These are phyloP conservation scores for Parnassius apollo DNA, from an alignment of 2,888 invertebrate genomes.

Conservation along the genomic window DNA sequence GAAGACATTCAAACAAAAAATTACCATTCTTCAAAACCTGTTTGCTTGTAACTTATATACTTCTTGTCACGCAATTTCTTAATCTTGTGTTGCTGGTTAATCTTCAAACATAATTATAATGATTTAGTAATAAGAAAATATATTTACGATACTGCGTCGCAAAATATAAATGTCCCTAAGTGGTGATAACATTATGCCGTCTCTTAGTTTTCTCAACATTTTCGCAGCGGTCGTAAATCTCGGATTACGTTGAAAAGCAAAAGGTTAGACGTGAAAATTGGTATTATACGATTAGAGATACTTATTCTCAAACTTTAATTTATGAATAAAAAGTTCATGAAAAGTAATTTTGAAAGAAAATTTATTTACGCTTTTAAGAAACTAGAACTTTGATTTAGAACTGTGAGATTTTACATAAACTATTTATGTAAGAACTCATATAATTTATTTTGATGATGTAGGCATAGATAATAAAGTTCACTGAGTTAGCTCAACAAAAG, in stretches of 20 bases:
- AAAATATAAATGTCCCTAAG: slow-evolving; percentile 18
- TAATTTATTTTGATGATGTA: too few relatives aligned
- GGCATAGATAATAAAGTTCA: too few relatives aligned
- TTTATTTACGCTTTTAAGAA: neutral
- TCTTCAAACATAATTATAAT: neutral
- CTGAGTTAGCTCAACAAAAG: too few relatives aligned
- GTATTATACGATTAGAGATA: slow-evolving; percentile 17
- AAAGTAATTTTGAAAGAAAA: too few relatives aligned
- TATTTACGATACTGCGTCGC: slow-evolving; percentile 16
- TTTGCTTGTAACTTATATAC: too few relatives aligned
- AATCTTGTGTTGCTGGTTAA: too few relatives aligned
- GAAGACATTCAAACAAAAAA: too few relatives aligned
- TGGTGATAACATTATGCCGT: slow-evolving; percentile 18
- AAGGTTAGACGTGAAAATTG: slow-evolving; percentile 15
- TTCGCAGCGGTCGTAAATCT: slow-evolving; percentile 20
- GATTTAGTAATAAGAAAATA: slow-evolving; percentile 14
- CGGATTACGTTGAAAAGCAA: slow-evolving; percentile 17
- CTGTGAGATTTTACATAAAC: too few relatives aligned
- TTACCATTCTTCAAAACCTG: too few relatives aligned
- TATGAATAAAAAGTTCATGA: too few relatives aligned
- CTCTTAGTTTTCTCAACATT: slow-evolving; percentile 10
- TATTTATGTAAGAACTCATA: too few relatives aligned
- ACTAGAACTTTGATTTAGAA: neutral
- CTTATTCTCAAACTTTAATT: slow-evolving; percentile 3
- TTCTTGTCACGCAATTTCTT: too few relatives aligned